Evolutionary conservation across 2,113 vertebrate species (phyloP), one percentile per base, ranked within the genome.

Genomic region (Probosciger aterrimus): DNA sequence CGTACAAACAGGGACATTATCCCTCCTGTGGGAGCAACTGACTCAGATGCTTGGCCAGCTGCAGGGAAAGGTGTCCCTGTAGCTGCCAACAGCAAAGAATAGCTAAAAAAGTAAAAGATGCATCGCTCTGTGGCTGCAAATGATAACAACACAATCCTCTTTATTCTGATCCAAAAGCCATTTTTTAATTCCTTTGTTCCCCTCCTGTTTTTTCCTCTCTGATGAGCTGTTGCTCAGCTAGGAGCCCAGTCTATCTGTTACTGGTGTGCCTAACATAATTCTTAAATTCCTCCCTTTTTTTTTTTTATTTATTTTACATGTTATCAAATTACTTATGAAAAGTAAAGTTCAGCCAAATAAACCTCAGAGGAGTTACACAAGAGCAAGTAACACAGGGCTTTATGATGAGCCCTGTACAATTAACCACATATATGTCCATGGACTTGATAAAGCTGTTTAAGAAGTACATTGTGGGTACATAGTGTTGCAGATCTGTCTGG

Each of bases 181-280:
- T 82, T 97, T 78, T 94, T 82, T 73, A 14, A 64, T 92, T 94
- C 83, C 93, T 92, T 89, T 87, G 74, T 44, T 85, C 88, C 68
- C 73, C 62, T 90, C 77, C 83, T 95, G 81, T 96, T 95, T 93
- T 97, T 96, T 96, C 91, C 92, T 94, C 37, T 91, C 73, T 49
- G 43, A 43, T 31, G 75, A 90, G 59, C 74, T 70, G 50, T 64
- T 91, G 78, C 91, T 91, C 87, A 95, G 57, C 47, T 79, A 91
- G 75, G 78, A 83, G 65, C 52, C 84, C 5, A 5, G 35, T 19
- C 79, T 67, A 33, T 52, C 81, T 95, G 59, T 63, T 96, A 73
- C 9, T 95, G 31, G 14, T 82, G 41, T 74, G 37, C 43, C 83
- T 84, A 74, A 70, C 27, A 57, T 15, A 0, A 83, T 74, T 84